A percentile compares a stretch with the other conserved stretches of the same genome.
phyloP scores from a whole-genome alignment of 2,888 invertebrate species.

The Platerodrilus igneus region DNA sequence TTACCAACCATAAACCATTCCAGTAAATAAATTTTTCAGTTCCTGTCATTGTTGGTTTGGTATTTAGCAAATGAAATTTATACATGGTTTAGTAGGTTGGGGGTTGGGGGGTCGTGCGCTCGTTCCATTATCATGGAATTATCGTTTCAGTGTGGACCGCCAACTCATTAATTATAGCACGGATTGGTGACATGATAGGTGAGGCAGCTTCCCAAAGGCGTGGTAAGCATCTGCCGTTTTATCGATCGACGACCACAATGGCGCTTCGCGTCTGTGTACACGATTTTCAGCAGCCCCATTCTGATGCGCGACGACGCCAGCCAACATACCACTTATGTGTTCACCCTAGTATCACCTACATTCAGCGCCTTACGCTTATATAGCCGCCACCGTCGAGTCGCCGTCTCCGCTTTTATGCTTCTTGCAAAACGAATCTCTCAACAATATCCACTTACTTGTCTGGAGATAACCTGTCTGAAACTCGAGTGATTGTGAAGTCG shows the following conservation, averaged over 20 bases:
- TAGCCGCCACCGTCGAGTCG: constrained; percentile 17
- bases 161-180: constrained; percentile 44
- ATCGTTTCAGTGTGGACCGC: constrained; percentile 50
- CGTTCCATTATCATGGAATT: constrained; percentile 55
- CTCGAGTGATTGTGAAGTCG: too few relatives aligned
- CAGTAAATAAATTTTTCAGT: constrained; percentile 20
- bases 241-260: constrained; percentile 27
- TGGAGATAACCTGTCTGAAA: too few relatives aligned
- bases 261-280: constrained; percentile 26
- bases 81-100: constrained; percentile 28
- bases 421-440: too few relatives aligned
- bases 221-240: constrained; percentile 29
- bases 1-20: too few relatives aligned
- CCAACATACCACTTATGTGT: too few relatives aligned
- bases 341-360: constrained; percentile 16
- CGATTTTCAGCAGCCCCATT: constrained; percentile 23
- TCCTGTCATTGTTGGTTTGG: constrained; percentile 11
- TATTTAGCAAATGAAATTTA: constrained; percentile 18
- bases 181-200: constrained; percentile 37
- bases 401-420: constrained; percentile 4
- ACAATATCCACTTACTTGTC: too few relatives aligned
- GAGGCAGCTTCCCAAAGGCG: constrained; percentile 29
- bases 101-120: constrained; percentile 47
- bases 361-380: constrained; percentile 14
- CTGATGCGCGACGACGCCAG: constrained; percentile 20